phyloP scores from a whole-genome alignment of 2,888 invertebrate genomes.

The Synergus laeviventris region DNA sequence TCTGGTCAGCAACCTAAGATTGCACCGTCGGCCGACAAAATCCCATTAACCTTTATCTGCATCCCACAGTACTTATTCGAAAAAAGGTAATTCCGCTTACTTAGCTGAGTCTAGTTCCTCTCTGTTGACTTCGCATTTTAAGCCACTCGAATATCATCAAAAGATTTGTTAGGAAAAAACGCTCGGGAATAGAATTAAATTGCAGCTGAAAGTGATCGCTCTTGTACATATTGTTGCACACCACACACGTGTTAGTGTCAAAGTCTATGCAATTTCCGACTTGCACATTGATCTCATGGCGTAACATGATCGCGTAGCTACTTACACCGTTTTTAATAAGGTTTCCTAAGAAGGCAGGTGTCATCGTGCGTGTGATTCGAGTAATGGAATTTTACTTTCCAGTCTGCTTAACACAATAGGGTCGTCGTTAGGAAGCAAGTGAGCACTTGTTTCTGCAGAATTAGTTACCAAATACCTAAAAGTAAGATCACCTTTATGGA shows the following conservation, averaged over 20 bases:
- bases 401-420: conserved; percentile 55
- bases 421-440: not conserved
- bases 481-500: too few species aligned
- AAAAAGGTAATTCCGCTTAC: conserved; percentile 35
- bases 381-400: conserved; percentile 65
- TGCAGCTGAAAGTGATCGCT: conserved; percentile 5
- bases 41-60: conserved; percentile 67
- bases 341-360: conserved; percentile 49
- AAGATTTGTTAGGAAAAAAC: not conserved
- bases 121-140: conserved; percentile 39
- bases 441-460: conserved; percentile 3
- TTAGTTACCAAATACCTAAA: not conserved
- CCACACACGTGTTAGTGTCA: conserved; percentile 2
- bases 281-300: conserved; percentile 27
- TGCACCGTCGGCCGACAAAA: conserved; percentile 61
- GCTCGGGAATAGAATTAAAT: not conserved
- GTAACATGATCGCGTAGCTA: conserved; percentile 29
- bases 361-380: conserved; percentile 65
- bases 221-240: conserved; percentile 12
- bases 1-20: conserved; percentile 64
- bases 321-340: conserved; percentile 35
- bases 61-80: conserved; percentile 50
- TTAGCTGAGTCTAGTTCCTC: conserved; percentile 32
- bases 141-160: conserved; percentile 34
- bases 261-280: conserved; percentile 23